Conservation (phyloP, 2,888 invertebrate genomes). For the Hirtodrosophila cameraria region DNA sequence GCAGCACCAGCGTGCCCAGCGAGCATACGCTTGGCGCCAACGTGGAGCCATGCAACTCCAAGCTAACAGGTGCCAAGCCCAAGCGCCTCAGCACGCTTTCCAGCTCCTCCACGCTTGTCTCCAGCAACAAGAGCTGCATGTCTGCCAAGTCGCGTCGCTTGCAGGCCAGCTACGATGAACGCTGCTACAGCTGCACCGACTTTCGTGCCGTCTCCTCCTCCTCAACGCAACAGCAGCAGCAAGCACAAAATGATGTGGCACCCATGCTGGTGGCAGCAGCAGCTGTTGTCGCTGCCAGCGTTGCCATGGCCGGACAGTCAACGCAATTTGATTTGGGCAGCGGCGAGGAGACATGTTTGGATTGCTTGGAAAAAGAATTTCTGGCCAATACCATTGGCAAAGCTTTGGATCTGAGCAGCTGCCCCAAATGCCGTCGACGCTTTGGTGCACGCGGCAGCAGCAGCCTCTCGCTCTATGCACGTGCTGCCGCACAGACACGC, state of each 20-base stretch:
- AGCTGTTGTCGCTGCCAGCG: slow-evolving; percentile 52
- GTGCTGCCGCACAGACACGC: slow-evolving; percentile 56
- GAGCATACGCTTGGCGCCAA: slow-evolving; percentile 32
- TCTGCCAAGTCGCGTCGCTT: slow-evolving; percentile 77
- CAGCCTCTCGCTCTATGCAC: slow-evolving; percentile 66
- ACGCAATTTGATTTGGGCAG: slow-evolving; percentile 63
- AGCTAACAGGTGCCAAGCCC: slow-evolving; percentile 81
- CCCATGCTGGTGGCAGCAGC: slow-evolving; percentile 65
- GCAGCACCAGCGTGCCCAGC: slow-evolving; percentile 61
- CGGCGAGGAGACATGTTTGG: slow-evolving; percentile 82
- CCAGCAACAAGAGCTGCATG: slow-evolving; percentile 61
- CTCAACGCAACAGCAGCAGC: slow-evolving; percentile 35
- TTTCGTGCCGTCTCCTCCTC: slow-evolving; percentile 66
- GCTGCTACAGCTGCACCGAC: slow-evolving; percentile 80
- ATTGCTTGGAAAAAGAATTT: slow-evolving; percentile 83
- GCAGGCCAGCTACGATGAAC: slow-evolving; percentile 79
- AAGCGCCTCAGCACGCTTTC: slow-evolving; percentile 79
- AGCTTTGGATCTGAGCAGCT: slow-evolving; percentile 77
- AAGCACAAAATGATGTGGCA: slow-evolving; percentile 42
- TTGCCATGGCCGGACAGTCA: slow-evolving; percentile 53
- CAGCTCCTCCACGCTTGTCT: slow-evolving; percentile 73
- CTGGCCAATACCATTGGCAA: slow-evolving; percentile 83
- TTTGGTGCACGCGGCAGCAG: slow-evolving; percentile 61
- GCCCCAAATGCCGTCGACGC: slow-evolving; percentile 76
- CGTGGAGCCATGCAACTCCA: slow-evolving; percentile 54